Evolutionary conservation across 1,140 invertebrate genomes (phyloP).

Genomic region (Trinorchestia longiramus): DNA sequence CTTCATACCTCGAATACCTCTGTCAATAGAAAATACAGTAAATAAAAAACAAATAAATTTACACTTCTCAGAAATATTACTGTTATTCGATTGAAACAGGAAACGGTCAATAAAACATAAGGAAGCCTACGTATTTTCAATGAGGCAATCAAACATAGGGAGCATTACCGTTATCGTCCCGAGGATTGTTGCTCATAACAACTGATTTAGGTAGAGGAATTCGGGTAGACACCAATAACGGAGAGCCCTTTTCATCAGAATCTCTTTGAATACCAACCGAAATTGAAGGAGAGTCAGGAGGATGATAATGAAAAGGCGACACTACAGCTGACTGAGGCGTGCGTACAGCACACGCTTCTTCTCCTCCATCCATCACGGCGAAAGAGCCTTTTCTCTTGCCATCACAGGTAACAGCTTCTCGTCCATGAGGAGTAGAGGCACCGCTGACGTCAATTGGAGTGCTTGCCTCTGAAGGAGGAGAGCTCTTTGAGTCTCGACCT

Average conservation of each 20-base stretch:
- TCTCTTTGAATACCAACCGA: neutral
- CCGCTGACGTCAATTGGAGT: constrained; percentile 64
- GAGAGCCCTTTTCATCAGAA: constrained; percentile 6
- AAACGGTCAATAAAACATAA: neutral
- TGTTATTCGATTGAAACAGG: neutral
- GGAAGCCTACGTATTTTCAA: neutral
- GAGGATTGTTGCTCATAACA: constrained; percentile 61
- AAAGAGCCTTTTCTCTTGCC: constrained; percentile 73
- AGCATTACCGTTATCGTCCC: constrained; percentile 66
- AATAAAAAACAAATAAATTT: neutral
- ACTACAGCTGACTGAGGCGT: constrained; percentile 72
- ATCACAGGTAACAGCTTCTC: constrained; percentile 56
- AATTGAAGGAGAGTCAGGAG: constrained; percentile 64
- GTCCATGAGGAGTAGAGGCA: constrained; percentile 56
- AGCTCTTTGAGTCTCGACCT: constrained; percentile 62
- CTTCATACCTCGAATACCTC: neutral
- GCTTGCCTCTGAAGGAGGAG: constrained; percentile 64
- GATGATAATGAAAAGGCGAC: constrained; percentile 74
- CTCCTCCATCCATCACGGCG: constrained; percentile 70
- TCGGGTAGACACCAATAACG: constrained; percentile 58
- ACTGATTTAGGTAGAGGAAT: constrained; percentile 66
- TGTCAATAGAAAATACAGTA: neutral
- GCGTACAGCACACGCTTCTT: constrained; percentile 63
- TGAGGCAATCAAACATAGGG: constrained; percentile 38
- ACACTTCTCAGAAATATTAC: neutral